A percentile compares a stretch with the other conserved stretches of the same genome.
phyloP scores from a whole-genome alignment of 2,797 vertebrate genomes.

The Anguilla anguilla region DNA sequence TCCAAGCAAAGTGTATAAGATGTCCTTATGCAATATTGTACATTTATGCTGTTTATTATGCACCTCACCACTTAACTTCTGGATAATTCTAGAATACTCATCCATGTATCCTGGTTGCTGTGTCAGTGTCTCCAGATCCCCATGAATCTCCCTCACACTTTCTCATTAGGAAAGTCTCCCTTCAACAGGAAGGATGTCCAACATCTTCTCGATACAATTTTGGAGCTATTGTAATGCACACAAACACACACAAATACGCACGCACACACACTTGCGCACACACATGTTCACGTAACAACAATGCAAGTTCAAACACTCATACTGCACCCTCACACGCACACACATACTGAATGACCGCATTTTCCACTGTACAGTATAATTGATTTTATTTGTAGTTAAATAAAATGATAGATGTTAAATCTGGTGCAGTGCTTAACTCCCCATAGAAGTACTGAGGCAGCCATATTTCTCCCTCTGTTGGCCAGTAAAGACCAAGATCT shows the following conservation, averaged over 20 bases:
- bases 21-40: no score
- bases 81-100: no score
- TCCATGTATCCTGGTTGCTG: neutral
- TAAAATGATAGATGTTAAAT: neutral
- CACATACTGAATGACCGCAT: neutral
- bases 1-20: no score
- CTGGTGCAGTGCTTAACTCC: neutral
- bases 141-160: no score
- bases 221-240: neutral
- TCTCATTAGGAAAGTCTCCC: neutral
- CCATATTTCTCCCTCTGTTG: neutral
- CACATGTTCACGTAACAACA: neutral
- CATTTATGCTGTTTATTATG: no score
- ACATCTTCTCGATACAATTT: neutral
- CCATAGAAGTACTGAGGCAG: neutral
- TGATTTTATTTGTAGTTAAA: neutral
- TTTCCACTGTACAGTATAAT: neutral
- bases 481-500: neutral
- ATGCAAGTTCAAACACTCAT: neutral
- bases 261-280: neutral
- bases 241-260: neutral
- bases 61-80: no score
- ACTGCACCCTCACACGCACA: neutral
- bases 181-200: neutral
- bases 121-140: neutral